Evolutionary conservation across 2,888 invertebrate genomes (phyloP).

Genomic region (Drosophila maculinotata): DNA sequence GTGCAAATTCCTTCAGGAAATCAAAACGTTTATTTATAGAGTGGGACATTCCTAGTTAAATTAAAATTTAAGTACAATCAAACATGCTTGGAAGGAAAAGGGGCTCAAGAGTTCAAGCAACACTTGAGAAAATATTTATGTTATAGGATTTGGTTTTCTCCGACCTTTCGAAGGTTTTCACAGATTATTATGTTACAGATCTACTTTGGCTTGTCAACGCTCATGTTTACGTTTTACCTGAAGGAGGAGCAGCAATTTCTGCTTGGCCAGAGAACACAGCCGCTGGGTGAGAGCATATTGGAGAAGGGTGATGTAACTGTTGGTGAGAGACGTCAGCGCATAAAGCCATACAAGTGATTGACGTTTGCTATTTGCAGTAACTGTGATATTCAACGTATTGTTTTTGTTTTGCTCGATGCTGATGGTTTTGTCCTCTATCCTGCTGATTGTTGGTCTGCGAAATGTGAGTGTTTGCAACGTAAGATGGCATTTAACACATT

Average conservation of each 20-base stretch:
- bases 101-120: not conserved
- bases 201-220: constrained; percentile 88
- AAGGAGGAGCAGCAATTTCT: constrained; percentile 89
- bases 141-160: no score
- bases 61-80: no score
- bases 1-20: not conserved
- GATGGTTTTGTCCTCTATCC: constrained; percentile 89
- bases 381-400: constrained; percentile 89
- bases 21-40: no score
- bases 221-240: constrained; percentile 88
- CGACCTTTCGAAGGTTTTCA: no score
- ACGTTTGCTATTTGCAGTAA: constrained; percentile 87
- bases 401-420: constrained; percentile 89
- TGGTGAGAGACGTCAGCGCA: constrained; percentile 63
- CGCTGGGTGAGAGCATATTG: constrained; percentile 87
- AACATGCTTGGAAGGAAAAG: no score
- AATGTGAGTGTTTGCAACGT: constrained; percentile 86
- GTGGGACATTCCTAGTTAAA: no score
- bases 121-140: no score
- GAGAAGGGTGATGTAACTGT: constrained; percentile 86
- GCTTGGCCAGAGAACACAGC: constrained; percentile 86
- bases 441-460: constrained; percentile 89
- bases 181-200: constrained; percentile 86
- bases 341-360: constrained; percentile 27
- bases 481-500: constrained; percentile 7